Conservation (phyloP, 2,888 invertebrate species). For the Pollenia amentaria region DNA sequence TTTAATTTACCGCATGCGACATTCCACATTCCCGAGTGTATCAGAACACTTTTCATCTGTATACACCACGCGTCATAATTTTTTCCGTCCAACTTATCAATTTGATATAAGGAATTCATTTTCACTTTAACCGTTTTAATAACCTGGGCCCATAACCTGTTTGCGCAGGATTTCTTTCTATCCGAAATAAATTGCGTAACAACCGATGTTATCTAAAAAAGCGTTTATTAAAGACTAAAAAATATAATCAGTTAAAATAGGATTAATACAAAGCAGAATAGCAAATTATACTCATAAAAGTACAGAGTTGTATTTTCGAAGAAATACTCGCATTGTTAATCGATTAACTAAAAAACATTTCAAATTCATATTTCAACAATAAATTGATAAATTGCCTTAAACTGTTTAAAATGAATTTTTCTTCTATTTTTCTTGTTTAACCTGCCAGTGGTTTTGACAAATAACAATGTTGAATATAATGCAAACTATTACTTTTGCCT, state of each 20-base stretch:
- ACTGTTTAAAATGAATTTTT: no score
- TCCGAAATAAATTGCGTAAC: not conserved
- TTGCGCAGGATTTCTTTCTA: not conserved
- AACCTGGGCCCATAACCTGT: constrained; percentile 22
- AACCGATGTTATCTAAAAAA: not conserved
- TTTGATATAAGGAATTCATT: constrained; percentile 17
- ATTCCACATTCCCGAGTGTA: constrained; percentile 34
- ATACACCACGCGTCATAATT: constrained; percentile 48
- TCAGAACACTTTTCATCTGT: constrained; percentile 43
- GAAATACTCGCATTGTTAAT: no score
- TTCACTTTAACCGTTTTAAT: not conserved
- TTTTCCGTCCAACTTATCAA: constrained; percentile 36
- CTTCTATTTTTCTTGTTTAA: no score
- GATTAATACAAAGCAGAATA: no score
- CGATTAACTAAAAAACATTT: no score
- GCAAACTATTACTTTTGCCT: no score
- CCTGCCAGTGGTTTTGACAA: no score
- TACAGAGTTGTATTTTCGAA: no score
- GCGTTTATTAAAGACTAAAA: not conserved
- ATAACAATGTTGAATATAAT: no score
- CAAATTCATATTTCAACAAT: rapidly evolving
- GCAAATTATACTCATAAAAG: no score
- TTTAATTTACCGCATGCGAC: not conserved
- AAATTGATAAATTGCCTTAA: no score
- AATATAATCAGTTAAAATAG: no score